Base-by-base conservation (phyloP, 1,140 invertebrate species). In the Drosophila pseudoobscura region DNA sequence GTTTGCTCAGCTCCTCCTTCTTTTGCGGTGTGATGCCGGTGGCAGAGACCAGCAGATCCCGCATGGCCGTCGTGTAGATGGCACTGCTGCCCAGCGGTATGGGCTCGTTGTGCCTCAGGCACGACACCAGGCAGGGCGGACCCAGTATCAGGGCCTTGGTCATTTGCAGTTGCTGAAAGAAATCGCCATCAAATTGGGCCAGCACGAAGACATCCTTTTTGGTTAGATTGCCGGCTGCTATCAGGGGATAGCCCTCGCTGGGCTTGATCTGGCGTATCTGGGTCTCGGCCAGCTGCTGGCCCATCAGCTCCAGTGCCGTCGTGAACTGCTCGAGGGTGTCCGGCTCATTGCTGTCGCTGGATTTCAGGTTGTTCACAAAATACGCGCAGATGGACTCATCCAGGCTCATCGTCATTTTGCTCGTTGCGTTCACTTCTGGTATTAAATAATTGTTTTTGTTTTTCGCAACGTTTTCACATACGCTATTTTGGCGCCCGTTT, bases 11-110 rank as follows among this genome's bases (percentile, higher is more conserved):
- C 31, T 94, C 91, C 3, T 90, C 95, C 92, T 96, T 96, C 51
- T 92, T 91, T 45, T 92, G 78, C 78, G 92, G 93, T 41, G 92
- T 91, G 29, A 97, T 92, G 47, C 95, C 95, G 50, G 96, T 96
- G 52, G 95, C 94, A 7, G 95, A 95, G 29, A 97, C 92, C 6
- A 95, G 92, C 3, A 97, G 87, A 53, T 94, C 94, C 75, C 94
- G 94, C 97, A 98, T 97, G 0, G 96, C 95, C 41, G 96, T 94
- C 24, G 95, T 96, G 80, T 94, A 96, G 9, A 97, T 93, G n/a
- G 97, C 96, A 75, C 93, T 94, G 1, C 92, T 93, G 15, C 94
- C 95, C 64, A 94, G 93, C 0, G 97, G 97, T 60, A 98, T 95
- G n/a, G 95, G 92, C 73, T 94, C 92, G 15, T 94, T 94, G 80